Base-by-base conservation (phyloP, 1,140 invertebrate genomes). In the Ceratina australensis region DNA sequence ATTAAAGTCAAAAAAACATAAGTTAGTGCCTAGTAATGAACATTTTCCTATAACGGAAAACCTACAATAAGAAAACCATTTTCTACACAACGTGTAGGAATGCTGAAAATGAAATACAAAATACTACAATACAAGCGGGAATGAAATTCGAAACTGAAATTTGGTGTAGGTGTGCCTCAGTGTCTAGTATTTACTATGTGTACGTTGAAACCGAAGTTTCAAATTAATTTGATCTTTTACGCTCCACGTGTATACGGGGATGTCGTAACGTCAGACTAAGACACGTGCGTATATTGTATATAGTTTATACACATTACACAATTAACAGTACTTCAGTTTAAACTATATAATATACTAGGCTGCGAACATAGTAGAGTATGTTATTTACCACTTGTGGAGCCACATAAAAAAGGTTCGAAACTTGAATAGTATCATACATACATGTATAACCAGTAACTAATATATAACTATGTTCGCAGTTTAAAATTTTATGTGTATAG, bases 21-120 rank as follows among this genome's bases (percentile, higher is more conserved):
- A 26, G 28, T 18, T 72, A 60, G 57, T 77, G 28, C 47, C 67
- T 47, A 77, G 49, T 28, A 63, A 61, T 54, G 1, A 72, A 56
- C n/a, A 10, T 77, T 72, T 47, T 28, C 18, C 7, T 13, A 28
- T 22, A 26, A 47, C 15, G 63, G 20, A 15, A 3, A 24, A 56
- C 12, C 0, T 56, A 20, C 28, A 18, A 15, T 77, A 71, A 20
- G 0, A 63, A 20, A 16, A 2, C 33, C 33, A 8, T 60, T 3
- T 47, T 47, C 1, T 10, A 12, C n/a, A n/a, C 7, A 42, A 0
- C 22, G 33, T 33, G 1, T 63, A 54, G 3, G 16, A 2, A 42
- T 66, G 42, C 15, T n/a, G n/a, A 28, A 47, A 26, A 28, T 22
- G 2, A 54, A 33, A 2, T 33, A 42, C 42, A 63, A n/a, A 42